These are phyloP conservation scores for Hyppa rectilinea DNA, from an alignment of 2,888 invertebrate genomes.

Conservation along the genomic window DNA sequence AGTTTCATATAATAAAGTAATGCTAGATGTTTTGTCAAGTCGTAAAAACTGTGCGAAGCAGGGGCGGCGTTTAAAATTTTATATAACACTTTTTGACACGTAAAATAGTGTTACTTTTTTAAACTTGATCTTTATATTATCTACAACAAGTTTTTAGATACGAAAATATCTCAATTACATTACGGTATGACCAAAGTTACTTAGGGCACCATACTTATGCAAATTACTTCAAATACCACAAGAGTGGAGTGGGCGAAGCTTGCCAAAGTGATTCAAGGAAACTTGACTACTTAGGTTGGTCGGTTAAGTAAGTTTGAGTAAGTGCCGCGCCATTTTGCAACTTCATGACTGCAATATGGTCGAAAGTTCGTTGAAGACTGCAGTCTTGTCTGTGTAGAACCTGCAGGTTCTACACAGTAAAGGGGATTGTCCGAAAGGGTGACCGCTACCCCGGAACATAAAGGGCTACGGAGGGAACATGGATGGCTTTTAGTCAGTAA, in stretches of 20 bases:
- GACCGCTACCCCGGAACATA: too few species aligned
- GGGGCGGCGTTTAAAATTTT: too few species aligned
- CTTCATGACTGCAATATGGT: not conserved
- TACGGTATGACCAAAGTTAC: slow-evolving; percentile 26
- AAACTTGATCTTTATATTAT: slow-evolving; percentile 2
- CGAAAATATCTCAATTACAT: slow-evolving; percentile 46
- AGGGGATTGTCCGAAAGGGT: too few species aligned
- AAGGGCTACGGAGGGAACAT: too few species aligned
- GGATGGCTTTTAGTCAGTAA: too few species aligned
- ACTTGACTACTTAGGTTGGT: slow-evolving; percentile 8
- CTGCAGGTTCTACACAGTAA: too few species aligned
- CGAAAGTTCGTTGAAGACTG: not conserved
- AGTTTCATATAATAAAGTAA: too few species aligned
- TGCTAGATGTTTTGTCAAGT: too few species aligned
- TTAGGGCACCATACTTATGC: slow-evolving; percentile 33
- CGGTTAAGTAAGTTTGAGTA: not conserved
- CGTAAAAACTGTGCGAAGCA: too few species aligned
- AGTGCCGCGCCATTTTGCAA: not conserved
- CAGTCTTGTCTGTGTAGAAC: too few species aligned
- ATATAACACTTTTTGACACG: not conserved
- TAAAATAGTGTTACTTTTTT: not conserved
- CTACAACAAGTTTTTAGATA: slow-evolving; percentile 16
- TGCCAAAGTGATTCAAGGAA: slow-evolving; percentile 41
- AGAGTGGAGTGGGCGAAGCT: slow-evolving; percentile 47
- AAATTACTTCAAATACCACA: slow-evolving; percentile 42